Evolutionary conservation across 2,113 vertebrate genomes (phyloP), one percentile per base, ranked within the genome.

Genomic region (Nematolebias whitei): DNA sequence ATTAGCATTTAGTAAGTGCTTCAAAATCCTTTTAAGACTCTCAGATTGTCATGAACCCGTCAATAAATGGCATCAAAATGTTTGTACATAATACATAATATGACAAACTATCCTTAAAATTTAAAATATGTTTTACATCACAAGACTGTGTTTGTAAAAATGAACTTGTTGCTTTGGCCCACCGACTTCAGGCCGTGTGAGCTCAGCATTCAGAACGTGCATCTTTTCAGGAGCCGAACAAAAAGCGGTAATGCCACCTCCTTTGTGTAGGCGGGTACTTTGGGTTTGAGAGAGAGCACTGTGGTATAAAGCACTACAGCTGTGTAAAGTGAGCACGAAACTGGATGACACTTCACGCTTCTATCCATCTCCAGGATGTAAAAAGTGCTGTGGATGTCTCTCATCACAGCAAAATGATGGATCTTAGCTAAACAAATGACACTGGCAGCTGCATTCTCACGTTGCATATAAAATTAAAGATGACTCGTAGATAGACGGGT

Each of bases 401-500:
- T 62, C 50, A 66, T 26, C 66, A 50, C 29, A 47, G 59, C 75
- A 69, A 72, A 48, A 29, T 62, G 62, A 52, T 44, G 5, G 47
- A 60, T 53, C 49, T 39, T 39, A 58, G 44, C 54, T 71, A 59
- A 86, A 83, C 79, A 87, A 75, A 74, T 69, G 43, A 57, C 43
- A 32, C 59, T 1, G 64, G 62, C 77, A 84, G 83, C 63, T 76
- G 75, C 48, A 32, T 38, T 74, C 63, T 70, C 52, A 57, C 61
- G 65, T 62, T 68, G 66, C 52, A 26, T 20, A 44, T 35, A 29
- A 70, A 61, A 52, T 20, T 45, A 84, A 73, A 66, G 20, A 71
- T 60, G 68, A 80, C 77, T 74, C 76, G 73, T 55, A 79, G 76
- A 74, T 57, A 55, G 53, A 73, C n/a, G 59, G 67, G 72, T 48